phyloP scores from a whole-genome alignment of 2,113 vertebrate species.

The Holacanthus passer region DNA sequence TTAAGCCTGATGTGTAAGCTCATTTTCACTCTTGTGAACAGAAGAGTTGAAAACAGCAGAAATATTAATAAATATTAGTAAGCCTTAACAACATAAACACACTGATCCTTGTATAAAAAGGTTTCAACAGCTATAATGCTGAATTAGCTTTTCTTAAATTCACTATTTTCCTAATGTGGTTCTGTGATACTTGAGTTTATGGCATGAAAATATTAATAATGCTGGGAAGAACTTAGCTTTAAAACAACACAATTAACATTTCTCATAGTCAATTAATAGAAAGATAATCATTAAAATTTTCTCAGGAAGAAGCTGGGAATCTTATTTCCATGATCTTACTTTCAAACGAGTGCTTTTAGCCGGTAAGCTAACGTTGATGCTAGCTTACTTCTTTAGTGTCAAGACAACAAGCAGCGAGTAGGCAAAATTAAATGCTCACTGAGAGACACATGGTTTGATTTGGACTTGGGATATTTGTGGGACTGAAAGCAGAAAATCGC shows the following conservation, averaged over 20 bases:
- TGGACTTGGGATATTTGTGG: neutral
- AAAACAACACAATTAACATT: neutral
- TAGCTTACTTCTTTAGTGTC: slow-evolving; percentile 28
- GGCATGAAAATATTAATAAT: neutral
- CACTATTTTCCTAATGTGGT: neutral
- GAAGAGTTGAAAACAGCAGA: no score
- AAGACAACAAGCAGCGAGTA: slow-evolving; percentile 1
- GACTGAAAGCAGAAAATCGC: neutral
- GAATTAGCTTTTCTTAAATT: neutral
- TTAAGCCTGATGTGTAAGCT: neutral
- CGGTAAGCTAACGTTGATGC: slow-evolving; percentile 13
- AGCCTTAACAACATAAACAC: neutral
- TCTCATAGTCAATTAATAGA: neutral
- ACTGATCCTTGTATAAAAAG: neutral
- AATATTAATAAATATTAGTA: neutral
- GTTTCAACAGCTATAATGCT: neutral
- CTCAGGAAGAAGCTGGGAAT: neutral
- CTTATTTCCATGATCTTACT: neutral
- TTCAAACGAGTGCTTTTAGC: slow-evolving; percentile 12
- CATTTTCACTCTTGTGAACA: neutral
- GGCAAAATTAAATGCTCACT: neutral
- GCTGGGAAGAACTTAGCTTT: neutral
- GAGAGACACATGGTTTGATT: neutral
- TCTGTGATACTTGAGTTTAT: neutral
- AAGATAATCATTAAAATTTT: neutral